Evolutionary conservation across 2,888 invertebrate species (phyloP), one percentile per base, ranked within the genome.

Genomic region (Neoaliturus tenellus): DNA sequence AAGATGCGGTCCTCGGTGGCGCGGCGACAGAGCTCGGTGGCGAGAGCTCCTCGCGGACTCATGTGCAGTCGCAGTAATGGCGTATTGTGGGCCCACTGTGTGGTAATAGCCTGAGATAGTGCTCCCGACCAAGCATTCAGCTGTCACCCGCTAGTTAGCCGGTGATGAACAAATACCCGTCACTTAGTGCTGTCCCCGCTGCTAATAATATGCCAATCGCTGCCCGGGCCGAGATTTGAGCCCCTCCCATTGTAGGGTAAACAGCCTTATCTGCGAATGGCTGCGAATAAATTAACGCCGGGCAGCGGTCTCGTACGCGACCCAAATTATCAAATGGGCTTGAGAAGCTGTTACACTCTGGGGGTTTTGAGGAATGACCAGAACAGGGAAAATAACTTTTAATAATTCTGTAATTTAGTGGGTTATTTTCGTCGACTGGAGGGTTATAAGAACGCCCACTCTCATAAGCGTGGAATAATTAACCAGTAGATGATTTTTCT

Each of bases 91-190:
- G 28, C 28, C 58, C 31, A 28, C 62, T 78, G 78, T 78, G 78
- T 78, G 78, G 78, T 78, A 78, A 78, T 78, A 35, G 55, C 33
- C 75, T 48, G 44, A 35, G 78, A 78, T 33, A 78, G 51, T 55
- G 51, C 23, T 20, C 71, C 31, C 71, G 39, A 71, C 39, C 71
- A 8, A n/a, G 55, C 55, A 78, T 78, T 78, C 78, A 78, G 35
- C 78, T 78, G 78, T 78, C 78, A 78, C 23, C 28, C 55, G n/a
- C 55, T 78, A 78, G 78, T 78, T 78, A 44, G 28, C 73, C 39
- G 23, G 20, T 78, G 78, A 78, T 78, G 78, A 78, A 78, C 78
- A 78, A 78, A 78, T 78, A 48, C 78, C 78, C 48, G 78, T 78
- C 78, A 78, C 78, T 78, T 78, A 78, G 78, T 39, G 71, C 71